Percentiles rank a stretch among this genome's conserved stretches.
Evolutionary conservation across 2,113 vertebrate species (phyloP).

Genomic region (Balaenoptera acutorostrata): DNA sequence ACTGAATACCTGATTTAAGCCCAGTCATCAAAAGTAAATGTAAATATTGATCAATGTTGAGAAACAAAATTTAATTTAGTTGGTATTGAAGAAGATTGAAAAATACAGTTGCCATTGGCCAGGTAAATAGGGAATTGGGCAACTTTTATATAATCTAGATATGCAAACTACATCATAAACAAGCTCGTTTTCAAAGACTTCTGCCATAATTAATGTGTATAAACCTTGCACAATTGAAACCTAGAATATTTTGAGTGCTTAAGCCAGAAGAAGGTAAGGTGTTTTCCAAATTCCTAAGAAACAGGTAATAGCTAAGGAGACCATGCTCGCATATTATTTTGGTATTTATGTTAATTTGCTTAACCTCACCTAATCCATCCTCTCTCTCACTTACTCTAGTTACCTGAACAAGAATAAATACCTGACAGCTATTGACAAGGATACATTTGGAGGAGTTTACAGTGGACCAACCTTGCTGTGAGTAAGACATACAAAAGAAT

Average conservation of each 20-base stretch:
- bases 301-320: not conserved
- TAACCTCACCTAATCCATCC: not conserved
- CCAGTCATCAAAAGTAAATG: not conserved
- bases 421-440: slow-evolving; percentile 88
- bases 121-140: not conserved
- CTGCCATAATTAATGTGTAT: not conserved
- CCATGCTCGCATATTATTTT: not conserved
- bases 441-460: slow-evolving; percentile 88
- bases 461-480: slow-evolving; percentile 93
- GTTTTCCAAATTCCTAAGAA: slow-evolving; percentile 8
- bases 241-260: not conserved
- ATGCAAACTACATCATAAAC: not conserved
- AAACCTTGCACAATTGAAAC: not conserved
- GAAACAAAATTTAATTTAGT: not conserved
- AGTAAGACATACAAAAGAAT: slow-evolving; percentile 78
- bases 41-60: not conserved
- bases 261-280: not conserved
- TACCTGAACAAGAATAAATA: slow-evolving; percentile 94
- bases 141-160: not conserved
- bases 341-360: not conserved
- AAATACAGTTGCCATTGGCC: not conserved
- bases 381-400: slow-evolving; percentile 73
- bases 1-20: not conserved
- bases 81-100: not conserved
- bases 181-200: not conserved